Base-by-base conservation (phyloP, 2,888 invertebrate genomes). In the Ophion costatus region DNA sequence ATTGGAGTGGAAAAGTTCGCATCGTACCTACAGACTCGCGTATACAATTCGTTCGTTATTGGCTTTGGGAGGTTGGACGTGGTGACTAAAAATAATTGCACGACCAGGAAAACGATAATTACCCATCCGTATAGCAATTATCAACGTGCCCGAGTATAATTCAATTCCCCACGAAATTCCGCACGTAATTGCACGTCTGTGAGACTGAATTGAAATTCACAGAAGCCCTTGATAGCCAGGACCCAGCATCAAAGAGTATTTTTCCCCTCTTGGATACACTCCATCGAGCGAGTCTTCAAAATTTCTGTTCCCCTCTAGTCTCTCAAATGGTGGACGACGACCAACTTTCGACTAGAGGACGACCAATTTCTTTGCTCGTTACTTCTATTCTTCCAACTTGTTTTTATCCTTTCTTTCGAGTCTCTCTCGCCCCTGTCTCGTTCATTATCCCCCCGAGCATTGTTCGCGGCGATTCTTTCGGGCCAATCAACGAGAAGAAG, bases 401-500 rank as follows among this genome's bases (percentile, higher is more conserved):
- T 51, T 11, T 45, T 14, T 22, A 42, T 74, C 61, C 45, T 9
- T n/a, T 57, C 22, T 5, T 20, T 73, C 5, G 20, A 20, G 38
- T 59, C 22, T 38, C 22, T 61, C 17, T 10, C 63, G 10, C 11
- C 45, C 45, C 45, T 14, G 14, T 45, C 24, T 42, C 29, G 63
- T 64, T 75, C 63, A 51, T 75, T 64, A 75, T 75, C 33, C 74
- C 45, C 74, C 1, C 6, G 20, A 64, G 63, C 63, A 64, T 64
- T 64, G 51, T 64, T 75, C 74, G 45, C 45, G 45, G n/a, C 2
- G 29, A 24, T 33, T 45, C 51, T 45, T 45, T 51, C 63, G 24
- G 22, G 74, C 51, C n/a, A 75, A 74, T 74, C 14, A 61, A 22
- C 61, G 61, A 71, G 24, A 74, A 42, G 24, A 42, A 24, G 71